Conservation (phyloP, 1,140 invertebrate species). For the Bombus pascuorum region DNA sequence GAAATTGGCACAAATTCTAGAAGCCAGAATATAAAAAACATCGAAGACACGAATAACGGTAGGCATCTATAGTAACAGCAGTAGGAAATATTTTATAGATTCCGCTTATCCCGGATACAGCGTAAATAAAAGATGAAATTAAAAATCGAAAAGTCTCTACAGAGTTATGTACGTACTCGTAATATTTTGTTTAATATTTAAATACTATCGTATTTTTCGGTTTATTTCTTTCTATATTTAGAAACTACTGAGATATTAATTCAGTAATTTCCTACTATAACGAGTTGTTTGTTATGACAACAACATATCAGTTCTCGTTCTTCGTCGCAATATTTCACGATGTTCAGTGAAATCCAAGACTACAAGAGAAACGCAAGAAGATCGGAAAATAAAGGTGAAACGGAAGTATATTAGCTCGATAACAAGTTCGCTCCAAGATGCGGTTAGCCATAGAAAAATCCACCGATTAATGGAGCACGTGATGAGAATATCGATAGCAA, state of each 20-base stretch:
- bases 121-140: too few relatives aligned
- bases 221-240: too few relatives aligned
- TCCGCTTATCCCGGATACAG: too few relatives aligned
- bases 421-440: constrained; percentile 31
- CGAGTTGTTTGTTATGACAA: background rate
- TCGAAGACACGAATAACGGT: background rate
- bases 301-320: background rate
- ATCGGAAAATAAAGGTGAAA: background rate
- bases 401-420: background rate
- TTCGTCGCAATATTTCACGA: background rate
- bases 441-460: constrained; percentile 49
- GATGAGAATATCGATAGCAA: constrained; percentile 51
- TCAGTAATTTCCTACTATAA: too few relatives aligned
- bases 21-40: background rate
- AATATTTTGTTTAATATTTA: too few relatives aligned
- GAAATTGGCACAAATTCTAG: background rate
- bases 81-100: too few relatives aligned
- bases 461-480: constrained; percentile 14
- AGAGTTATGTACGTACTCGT: too few relatives aligned
- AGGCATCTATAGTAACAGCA: too few relatives aligned
- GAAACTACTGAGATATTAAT: too few relatives aligned
- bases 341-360: background rate
- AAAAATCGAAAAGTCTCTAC: too few relatives aligned
- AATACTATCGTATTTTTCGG: background rate
- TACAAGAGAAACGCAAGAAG: background rate